Evolutionary conservation across 2,888 invertebrate genomes (phyloP).

Genomic region (Oscheius sp.): DNA sequence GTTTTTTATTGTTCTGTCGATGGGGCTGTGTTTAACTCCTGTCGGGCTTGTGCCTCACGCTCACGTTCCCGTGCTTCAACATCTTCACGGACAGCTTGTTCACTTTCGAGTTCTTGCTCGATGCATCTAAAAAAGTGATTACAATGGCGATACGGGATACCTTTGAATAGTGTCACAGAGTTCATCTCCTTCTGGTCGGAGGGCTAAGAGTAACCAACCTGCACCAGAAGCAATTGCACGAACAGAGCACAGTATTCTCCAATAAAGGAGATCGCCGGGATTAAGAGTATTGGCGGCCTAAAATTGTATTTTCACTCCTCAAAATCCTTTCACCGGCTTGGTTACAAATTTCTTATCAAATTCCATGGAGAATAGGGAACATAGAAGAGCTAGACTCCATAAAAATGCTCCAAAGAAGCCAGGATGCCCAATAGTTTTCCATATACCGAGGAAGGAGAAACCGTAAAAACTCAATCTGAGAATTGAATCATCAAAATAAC

Average conservation of each 20-base stretch:
- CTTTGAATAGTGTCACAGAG: constrained; percentile 28
- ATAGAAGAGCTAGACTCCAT: constrained; percentile 37
- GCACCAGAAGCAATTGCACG: constrained; percentile 34
- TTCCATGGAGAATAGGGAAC: constrained; percentile 35
- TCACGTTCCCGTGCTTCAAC: no score
- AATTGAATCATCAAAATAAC: neutral
- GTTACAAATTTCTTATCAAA: constrained; percentile 31
- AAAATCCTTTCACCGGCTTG: neutral
- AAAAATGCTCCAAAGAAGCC: constrained; percentile 38
- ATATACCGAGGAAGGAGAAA: neutral
- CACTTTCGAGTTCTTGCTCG: constrained; percentile 6
- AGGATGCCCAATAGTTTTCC: constrained; percentile 28
- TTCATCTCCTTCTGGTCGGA: constrained; percentile 39
- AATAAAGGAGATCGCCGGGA: constrained; percentile 4
- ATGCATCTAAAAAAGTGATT: neutral
- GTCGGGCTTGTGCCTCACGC: no score
- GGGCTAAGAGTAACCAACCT: constrained; percentile 40
- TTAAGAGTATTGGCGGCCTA: neutral
- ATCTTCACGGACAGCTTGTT: no score
- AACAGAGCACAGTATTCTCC: constrained; percentile 38
- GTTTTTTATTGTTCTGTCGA: no score
- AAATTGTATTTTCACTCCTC: neutral
- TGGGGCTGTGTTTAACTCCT: no score
- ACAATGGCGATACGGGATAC: neutral
- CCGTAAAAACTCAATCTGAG: constrained; percentile 25